Conservation (phyloP, 2,797 vertebrate genomes). For the Enteromius viviparus region DNA sequence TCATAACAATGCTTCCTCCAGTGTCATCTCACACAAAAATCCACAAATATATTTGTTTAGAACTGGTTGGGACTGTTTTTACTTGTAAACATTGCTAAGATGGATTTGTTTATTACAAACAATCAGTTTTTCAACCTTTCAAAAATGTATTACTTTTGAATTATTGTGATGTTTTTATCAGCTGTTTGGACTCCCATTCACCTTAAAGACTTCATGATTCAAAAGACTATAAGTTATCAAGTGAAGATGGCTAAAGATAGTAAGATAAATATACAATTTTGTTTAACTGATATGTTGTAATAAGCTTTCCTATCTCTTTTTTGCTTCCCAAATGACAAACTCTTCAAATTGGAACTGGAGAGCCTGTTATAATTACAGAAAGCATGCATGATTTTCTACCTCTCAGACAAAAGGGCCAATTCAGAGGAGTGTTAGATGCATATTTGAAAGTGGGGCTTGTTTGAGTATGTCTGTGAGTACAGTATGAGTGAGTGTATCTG, state of each 20-base stretch:
- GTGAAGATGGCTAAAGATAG: background rate
- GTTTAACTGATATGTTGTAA: background rate
- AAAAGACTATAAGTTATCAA: background rate
- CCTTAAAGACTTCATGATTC: background rate
- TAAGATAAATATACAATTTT: background rate
- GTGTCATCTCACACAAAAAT: background rate
- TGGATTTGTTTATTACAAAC: background rate
- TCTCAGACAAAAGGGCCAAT: constrained; percentile 7
- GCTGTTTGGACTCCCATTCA: background rate
- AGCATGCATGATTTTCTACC: background rate
- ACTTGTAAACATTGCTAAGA: background rate
- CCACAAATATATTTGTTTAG: background rate
- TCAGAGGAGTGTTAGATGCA: background rate
- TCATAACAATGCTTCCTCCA: background rate
- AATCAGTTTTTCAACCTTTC: background rate
- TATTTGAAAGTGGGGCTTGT: background rate
- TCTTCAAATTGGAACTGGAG: background rate
- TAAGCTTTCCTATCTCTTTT: background rate
- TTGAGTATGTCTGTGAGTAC: constrained; percentile 12
- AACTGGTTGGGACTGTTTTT: no score
- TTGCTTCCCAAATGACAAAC: constrained; percentile 6
- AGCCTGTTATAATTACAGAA: constrained; percentile 14
- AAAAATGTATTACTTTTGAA: background rate
- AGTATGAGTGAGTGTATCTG: constrained; percentile 35
- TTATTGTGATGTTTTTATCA: background rate